Percentiles rank a stretch among this genome's conserved stretches.
Evolutionary conservation across 2,797 vertebrate species (phyloP).

Genomic region (Gila robusta): DNA sequence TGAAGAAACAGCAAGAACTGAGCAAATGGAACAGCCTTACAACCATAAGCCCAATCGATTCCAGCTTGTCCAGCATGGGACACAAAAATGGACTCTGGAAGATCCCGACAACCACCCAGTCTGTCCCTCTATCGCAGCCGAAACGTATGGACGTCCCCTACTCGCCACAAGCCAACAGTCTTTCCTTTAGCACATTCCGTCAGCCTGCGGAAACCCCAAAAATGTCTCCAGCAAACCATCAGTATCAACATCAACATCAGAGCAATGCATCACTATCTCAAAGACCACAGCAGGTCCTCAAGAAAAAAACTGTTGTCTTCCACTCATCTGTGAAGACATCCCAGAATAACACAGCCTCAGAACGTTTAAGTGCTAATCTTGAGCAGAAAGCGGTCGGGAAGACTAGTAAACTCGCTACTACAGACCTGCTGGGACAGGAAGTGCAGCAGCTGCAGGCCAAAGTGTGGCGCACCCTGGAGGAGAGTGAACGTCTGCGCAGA

Average conservation of each 20-base stretch:
- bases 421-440: constrained; percentile 87
- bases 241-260: constrained; percentile 74
- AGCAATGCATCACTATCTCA: constrained; percentile 64
- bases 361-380: constrained; percentile 77
- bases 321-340: not conserved
- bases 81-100: constrained; percentile 84
- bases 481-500: constrained; percentile 84
- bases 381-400: constrained; percentile 78
- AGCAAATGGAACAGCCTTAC: constrained; percentile 43
- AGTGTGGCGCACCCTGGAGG: constrained; percentile 78
- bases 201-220: constrained; percentile 78
- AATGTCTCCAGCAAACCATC: constrained; percentile 18
- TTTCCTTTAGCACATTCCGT: constrained; percentile 75
- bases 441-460: constrained; percentile 86
- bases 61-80: constrained; percentile 5
- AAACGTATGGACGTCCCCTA: constrained; percentile 77
- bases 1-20: constrained; percentile 63
- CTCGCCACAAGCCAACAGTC: constrained; percentile 68
- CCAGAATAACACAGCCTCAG: constrained; percentile 78
- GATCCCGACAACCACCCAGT: constrained; percentile 75
- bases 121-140: constrained; percentile 70
- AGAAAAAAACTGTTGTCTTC: not conserved
- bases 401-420: constrained; percentile 79
- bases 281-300: not conserved
- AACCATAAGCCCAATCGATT: constrained; percentile 70